Base-by-base conservation (phyloP, 2,113 vertebrate species). In the Vulpes lagopus region DNA sequence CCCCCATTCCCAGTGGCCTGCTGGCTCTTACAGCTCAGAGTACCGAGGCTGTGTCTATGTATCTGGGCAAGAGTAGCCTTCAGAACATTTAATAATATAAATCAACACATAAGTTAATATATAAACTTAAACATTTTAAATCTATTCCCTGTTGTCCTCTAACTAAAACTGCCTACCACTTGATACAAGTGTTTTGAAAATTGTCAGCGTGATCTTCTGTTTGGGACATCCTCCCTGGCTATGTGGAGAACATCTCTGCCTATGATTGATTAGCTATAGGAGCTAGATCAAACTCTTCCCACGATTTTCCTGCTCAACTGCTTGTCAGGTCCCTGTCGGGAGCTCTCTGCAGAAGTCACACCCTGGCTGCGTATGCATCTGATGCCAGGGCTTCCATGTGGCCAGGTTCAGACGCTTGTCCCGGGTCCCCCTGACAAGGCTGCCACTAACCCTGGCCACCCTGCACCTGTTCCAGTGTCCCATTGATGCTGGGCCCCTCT, bases 21-120 rank as follows among this genome's bases (percentile, higher is more conserved):
- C 69, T 57, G 27, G 53, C 20, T 35, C 64, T 59, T 57, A 8
- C 22, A 9, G 20, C 32, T 59, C 51, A 38, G 43, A 59, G 38
- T 30, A 23, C 23, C 25, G 38, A 32, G 60, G 9, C 78, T 32
- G 6, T 8, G 14, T 81, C 4, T 67, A 76, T 30, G 4, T 78
- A 62, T 74, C 84, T 79, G 12, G 15, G 53, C 64, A 93, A 81
- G 15, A 55, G 49, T 59, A 71, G 86, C 35, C 69, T 14, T 93
- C 19, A 87, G 83, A 91, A 27, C 51, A 38, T 83, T 62, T 79
- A 85, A 94, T 79, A 90, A 80, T 69, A 86, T n/a, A 80, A 73
- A 62, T 89, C 23, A 86, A 43, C 7, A 62, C 11, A 11, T 38
- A 57, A 53, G 60, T 93, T 93, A 93, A 83, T 57, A 65, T 51